A percentile compares a stretch with the other conserved stretches of the same genome.
These are phyloP conservation scores for Diarsia mendica DNA, from an alignment of 2,888 invertebrate genomes.

Conservation along the genomic window DNA sequence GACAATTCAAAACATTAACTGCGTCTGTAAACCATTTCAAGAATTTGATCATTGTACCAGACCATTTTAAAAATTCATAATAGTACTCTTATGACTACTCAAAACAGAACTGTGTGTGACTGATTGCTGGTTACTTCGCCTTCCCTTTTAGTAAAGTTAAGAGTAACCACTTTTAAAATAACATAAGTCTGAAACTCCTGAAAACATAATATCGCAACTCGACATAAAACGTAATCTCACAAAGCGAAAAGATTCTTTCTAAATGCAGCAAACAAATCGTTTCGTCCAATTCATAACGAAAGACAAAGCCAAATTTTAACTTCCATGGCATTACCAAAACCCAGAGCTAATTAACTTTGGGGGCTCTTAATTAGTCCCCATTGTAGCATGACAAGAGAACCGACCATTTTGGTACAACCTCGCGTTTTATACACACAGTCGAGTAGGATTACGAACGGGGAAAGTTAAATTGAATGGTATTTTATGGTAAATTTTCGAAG, in stretches of 20 bases:
- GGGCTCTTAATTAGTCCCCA: constrained; percentile 88
- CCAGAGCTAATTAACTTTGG: constrained; percentile 84
- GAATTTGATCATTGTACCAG: too few species aligned
- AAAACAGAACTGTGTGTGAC: neutral
- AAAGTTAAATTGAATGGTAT: neutral
- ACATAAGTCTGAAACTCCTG: neutral
- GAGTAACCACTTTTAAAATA: neutral
- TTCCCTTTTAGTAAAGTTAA: neutral
- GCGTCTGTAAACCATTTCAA: too few species aligned
- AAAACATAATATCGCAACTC: neutral
- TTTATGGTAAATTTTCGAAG: neutral
- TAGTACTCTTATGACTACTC: neutral
- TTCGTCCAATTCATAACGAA: constrained; percentile 65
- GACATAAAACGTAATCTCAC: constrained; percentile 22
- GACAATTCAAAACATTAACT: too few species aligned
- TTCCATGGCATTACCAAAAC: constrained; percentile 78
- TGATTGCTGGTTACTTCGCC: neutral
- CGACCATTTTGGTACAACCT: constrained; percentile 82
- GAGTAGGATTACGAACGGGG: constrained; percentile 1
- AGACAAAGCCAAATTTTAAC: constrained; percentile 81
- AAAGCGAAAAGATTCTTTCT: constrained; percentile 16
- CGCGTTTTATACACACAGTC: constrained; percentile 75
- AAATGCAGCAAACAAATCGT: constrained; percentile 67
- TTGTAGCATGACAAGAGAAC: constrained; percentile 88
- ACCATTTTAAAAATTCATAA: too few species aligned